Evolutionary conservation across 1,140 invertebrate species (phyloP).

Genomic region (Drosophila punjabiensis): DNA sequence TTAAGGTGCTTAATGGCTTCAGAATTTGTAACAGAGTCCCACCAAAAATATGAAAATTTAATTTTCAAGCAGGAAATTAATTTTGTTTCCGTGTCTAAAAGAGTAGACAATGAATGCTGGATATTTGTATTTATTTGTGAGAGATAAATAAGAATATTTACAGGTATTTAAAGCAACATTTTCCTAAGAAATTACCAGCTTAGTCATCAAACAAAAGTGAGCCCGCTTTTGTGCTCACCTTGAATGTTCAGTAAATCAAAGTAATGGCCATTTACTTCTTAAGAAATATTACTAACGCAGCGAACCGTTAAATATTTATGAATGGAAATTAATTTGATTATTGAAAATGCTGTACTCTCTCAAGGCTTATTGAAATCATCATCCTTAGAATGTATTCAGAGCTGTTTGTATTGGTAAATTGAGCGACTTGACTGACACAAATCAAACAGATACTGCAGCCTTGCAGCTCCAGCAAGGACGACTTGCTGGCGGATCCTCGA

Average conservation of each 20-base stretch:
- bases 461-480: neutral
- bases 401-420: slow-evolving; percentile 23
- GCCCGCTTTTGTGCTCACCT: neutral
- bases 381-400: neutral
- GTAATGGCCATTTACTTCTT: neutral
- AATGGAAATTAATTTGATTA: slow-evolving; percentile 17
- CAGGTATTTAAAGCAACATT: neutral
- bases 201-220: neutral
- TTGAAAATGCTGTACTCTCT: neutral
- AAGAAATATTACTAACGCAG: neutral
- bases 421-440: slow-evolving; percentile 29
- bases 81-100: slow-evolving; percentile 7
- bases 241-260: neutral
- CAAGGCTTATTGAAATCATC: neutral
- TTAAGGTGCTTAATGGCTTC: slow-evolving; percentile 4
- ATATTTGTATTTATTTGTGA: neutral
- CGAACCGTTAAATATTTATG: slow-evolving; percentile 7
- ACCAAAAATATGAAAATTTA: slow-evolving; percentile 10
- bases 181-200: neutral
- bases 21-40: neutral
- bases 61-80: slow-evolving; percentile 45
- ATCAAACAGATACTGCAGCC: slow-evolving; percentile 28
- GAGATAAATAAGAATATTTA: neutral
- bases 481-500: neutral
- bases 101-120: neutral